These are phyloP conservation scores for Oreotragus oreotragus DNA, from an alignment of 2,113 vertebrate genomes.

Conservation along the genomic window DNA sequence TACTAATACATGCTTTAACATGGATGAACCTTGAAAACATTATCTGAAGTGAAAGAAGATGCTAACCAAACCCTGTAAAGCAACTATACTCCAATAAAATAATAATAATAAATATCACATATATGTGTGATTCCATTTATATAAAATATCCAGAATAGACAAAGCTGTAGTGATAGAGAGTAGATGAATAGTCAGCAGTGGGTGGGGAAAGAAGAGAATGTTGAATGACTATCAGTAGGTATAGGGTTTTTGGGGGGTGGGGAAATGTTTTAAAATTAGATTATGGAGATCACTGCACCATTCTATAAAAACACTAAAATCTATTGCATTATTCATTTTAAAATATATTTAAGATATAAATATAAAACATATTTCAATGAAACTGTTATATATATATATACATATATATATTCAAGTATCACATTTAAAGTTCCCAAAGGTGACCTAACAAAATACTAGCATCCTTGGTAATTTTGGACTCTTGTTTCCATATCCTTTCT, in stretches of 20 bases:
- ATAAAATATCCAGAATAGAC: too few relatives aligned
- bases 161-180: neutral
- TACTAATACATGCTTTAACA: neutral
- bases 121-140: neutral
- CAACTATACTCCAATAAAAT: neutral
- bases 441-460: neutral
- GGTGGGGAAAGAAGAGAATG: neutral
- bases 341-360: neutral
- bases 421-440: neutral
- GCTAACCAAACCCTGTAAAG: neutral
- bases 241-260: too few relatives aligned
- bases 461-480: neutral
- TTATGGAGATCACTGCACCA: neutral
- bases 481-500: neutral
- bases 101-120: neutral
- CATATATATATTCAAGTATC: neutral
- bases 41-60: neutral
- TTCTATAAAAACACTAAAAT: neutral
- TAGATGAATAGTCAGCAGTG: rapidly evolving
- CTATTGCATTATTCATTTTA: neutral
- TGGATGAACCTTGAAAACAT: neutral
- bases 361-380: neutral
- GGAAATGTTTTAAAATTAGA: neutral
- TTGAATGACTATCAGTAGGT: neutral
- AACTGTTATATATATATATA: neutral